Conservation (phyloP, 1,140 invertebrate species). For the Drosophila melanica region DNA sequence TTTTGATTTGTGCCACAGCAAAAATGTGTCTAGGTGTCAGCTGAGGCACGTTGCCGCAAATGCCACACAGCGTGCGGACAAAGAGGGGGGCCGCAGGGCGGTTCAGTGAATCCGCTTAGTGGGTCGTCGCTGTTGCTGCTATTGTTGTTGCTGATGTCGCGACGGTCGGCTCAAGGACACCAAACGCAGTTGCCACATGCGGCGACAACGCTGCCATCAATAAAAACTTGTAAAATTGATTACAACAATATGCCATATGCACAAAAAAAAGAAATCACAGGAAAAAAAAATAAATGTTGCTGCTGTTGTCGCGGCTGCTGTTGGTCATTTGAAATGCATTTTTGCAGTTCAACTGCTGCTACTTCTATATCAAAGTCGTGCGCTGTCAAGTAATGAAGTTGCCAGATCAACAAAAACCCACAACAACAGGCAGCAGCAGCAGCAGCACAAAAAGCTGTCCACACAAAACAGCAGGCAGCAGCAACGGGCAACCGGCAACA, state of each 20-base stretch:
- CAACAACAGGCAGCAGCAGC: conserved; percentile 48
- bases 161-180: conserved; percentile 51
- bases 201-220: conserved; percentile 52
- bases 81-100: too few species aligned
- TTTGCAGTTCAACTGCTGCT: conserved; percentile 30
- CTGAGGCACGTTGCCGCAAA: conserved; percentile 41
- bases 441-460: conserved; percentile 46
- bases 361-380: conserved; percentile 75
- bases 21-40: conserved; percentile 82
- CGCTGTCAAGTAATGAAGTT: conserved; percentile 82
- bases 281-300: conserved; percentile 13
- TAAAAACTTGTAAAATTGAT: conserved; percentile 81
- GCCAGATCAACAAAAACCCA: conserved; percentile 77
- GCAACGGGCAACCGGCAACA: conserved; percentile 21
- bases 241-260: conserved; percentile 60
- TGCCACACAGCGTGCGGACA: conserved; percentile 30
- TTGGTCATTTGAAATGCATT: conserved; percentile 60
- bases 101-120: not conserved
- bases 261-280: not conserved
- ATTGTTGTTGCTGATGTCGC: not conserved
- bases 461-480: conserved; percentile 52
- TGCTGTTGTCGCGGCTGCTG: conserved; percentile 27
- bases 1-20: conserved; percentile 79
- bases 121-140: conserved; percentile 16
- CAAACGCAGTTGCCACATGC: conserved; percentile 67